These are phyloP conservation scores for Eutolmus rufibarbis DNA, from an alignment of 2,888 invertebrate species.

Conservation along the genomic window DNA sequence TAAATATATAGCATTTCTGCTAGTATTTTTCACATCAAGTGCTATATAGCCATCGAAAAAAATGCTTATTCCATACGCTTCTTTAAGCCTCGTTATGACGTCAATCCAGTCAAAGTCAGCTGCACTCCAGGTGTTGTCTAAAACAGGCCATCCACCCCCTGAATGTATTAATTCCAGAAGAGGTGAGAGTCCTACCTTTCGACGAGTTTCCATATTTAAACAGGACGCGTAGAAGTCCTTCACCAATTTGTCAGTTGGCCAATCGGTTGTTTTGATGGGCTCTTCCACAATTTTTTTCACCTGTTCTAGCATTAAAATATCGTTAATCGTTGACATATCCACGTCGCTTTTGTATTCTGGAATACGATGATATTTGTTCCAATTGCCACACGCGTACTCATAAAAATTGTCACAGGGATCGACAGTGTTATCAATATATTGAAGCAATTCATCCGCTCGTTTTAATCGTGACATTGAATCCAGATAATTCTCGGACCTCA, in stretches of 20 bases:
- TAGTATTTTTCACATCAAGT: not conserved
- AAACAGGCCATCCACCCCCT: slow-evolving; percentile 18
- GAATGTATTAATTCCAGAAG: slow-evolving; percentile 21
- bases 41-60: not conserved
- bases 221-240: slow-evolving; percentile 14
- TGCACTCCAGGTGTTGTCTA: slow-evolving; percentile 25
- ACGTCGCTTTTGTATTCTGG: not conserved
- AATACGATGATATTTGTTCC: not conserved
- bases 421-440: not conserved
- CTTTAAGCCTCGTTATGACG: slow-evolving; percentile 1
- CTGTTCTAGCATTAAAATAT: not conserved
- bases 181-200: not conserved
- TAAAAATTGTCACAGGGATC: slow-evolving; percentile 27
- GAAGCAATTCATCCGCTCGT: not conserved
- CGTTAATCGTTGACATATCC: not conserved
- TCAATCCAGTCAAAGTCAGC: slow-evolving; percentile 6
- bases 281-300: not conserved
- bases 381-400: slow-evolving; percentile 16
- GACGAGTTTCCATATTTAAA: not conserved
- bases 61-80: slow-evolving; percentile 3
- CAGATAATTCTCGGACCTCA: not conserved
- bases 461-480: not conserved
- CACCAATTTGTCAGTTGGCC: not conserved
- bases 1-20: not conserved
- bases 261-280: not conserved